Base-by-base conservation (phyloP, 2,888 invertebrate genomes). In the Ophion slaviceki region DNA sequence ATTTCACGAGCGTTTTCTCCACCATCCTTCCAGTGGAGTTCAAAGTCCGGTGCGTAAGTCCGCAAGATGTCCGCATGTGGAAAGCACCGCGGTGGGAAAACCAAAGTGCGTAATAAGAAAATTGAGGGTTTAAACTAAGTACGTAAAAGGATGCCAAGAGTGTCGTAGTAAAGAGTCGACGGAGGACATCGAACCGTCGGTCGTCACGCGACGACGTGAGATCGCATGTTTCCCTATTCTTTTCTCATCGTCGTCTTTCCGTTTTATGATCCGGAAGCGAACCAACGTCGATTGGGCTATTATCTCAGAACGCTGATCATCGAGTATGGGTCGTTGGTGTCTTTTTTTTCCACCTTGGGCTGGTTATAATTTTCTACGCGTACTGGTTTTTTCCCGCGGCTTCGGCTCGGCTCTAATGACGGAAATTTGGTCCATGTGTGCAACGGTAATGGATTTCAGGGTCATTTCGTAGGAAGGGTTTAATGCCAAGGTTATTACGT, bases 131-230 rank as follows among this genome's bases (percentile, higher is more conserved):
- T 64, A 80, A 78, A 72, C 74, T 57, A 57, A 61, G 68, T 32
- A 62, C 59, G 24, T 17, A 24, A 45, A 80, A 67, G 47, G 59
- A 59, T 71, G 66, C 3, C 14, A 36, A 68, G 68, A 45, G 70
- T 75, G 57, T 45, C 53, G 81, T 59, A 70, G 14, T n/a, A 14
- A 47, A 72, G 71, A 57, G n/a, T 57, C 8, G 5, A 24, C 40
- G 61, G 66, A 68, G 62, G 76, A 80, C 57, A 57, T 11, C 17
- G 70, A 68, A 74, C 61, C 53, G 64, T 59, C 32, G 59, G 45
- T 57, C 74, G 72, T 85, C 85, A 85, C 85, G 85, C 85, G 79
- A 85, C 47, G 24, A 47, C 62, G 53, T 59, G 57, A 79, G 70
- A 59, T 85, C 64, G 77, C 84, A 85, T 74, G 84, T 68, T 81